phyloP scores from a whole-genome alignment of 2,113 vertebrate genomes.

The Entomyzon cyanotis region DNA sequence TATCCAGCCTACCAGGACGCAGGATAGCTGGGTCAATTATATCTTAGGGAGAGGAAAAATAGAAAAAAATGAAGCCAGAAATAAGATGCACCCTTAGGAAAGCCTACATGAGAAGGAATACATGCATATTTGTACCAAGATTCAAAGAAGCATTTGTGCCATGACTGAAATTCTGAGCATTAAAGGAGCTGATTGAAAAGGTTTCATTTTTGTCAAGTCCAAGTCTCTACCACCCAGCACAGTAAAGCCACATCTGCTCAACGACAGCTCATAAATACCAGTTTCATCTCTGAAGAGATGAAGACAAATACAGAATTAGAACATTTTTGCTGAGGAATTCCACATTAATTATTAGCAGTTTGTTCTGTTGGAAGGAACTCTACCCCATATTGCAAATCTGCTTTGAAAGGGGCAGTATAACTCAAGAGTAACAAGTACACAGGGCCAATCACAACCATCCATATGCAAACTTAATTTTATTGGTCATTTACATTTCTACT shows the following conservation, averaged over 20 bases:
- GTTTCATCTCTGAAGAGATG: not conserved
- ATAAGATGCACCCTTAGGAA: not conserved
- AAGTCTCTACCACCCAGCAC: not conserved
- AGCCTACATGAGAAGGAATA: not conserved
- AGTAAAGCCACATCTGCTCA: not conserved
- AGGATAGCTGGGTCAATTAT: slow-evolving; percentile 94
- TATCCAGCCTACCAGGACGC: slow-evolving; percentile 92
- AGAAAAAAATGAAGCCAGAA: not conserved
- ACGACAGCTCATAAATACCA: not conserved
- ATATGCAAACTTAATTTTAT: not conserved
- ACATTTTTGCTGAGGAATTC: not conserved
- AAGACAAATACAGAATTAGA: not conserved
- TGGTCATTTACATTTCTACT: not conserved
- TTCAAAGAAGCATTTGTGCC: not conserved
- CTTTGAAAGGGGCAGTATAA: not conserved
- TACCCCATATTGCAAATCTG: not conserved
- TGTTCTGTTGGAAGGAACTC: not conserved
- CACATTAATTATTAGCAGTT: not conserved
- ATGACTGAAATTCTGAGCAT: not conserved
- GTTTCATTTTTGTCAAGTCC: not conserved
- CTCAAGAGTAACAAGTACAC: not conserved
- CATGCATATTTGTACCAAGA: not conserved
- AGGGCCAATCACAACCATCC: not conserved
- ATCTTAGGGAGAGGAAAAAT: slow-evolving; percentile 65
- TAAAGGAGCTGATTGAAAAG: not conserved